Conservation (phyloP, 2,888 invertebrate genomes). For the Protophormia terraenovae region DNA sequence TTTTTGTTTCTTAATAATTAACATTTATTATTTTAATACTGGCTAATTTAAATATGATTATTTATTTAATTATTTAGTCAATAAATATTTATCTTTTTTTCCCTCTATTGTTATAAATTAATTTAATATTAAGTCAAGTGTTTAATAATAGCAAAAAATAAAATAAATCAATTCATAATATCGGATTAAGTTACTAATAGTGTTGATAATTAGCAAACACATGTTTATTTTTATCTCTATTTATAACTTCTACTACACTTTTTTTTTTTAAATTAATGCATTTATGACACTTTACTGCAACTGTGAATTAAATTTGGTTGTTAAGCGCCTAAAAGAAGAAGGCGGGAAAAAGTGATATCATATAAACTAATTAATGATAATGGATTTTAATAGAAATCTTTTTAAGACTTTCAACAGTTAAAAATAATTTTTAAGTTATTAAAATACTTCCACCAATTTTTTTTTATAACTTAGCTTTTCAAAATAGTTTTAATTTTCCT, state of each 20-base stretch:
- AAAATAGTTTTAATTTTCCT: no score
- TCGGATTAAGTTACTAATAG: conserved; percentile 53
- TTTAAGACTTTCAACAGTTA: no score
- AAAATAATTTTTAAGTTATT: no score
- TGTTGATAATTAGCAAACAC: conserved; percentile 54
- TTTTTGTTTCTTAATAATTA: no score
- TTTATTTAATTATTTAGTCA: background rate
- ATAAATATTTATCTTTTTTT: background rate
- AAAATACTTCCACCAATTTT: no score
- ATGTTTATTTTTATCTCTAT: conserved; percentile 49
- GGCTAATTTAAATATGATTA: background rate
- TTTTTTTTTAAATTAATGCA: background rate
- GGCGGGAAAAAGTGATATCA: background rate
- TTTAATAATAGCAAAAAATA: background rate
- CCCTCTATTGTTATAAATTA: conserved; percentile 29
- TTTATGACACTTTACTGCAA: background rate
- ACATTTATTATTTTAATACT: no score
- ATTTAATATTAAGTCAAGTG: conserved; percentile 46
- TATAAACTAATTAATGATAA: background rate
- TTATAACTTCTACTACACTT: background rate
- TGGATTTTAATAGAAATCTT: background rate
- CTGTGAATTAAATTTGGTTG: background rate
- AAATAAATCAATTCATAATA: conserved; percentile 18
- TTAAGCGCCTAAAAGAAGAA: no score
- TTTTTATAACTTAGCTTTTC: no score